Conservation (phyloP, 2,888 invertebrate genomes). For the Euphydryas editha region DNA sequence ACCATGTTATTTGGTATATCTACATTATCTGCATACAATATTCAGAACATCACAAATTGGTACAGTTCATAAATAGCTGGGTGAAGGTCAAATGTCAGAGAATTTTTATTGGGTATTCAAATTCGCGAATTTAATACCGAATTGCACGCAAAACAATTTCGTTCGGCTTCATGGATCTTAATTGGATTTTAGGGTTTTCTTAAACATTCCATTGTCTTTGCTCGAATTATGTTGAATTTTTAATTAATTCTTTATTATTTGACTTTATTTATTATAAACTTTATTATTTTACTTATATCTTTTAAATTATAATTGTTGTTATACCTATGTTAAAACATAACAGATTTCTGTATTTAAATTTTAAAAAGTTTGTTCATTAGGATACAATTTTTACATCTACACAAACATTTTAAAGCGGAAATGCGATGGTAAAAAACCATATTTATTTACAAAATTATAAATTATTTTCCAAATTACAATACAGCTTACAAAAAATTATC, state of each 20-base stretch:
- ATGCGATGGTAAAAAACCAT: no score
- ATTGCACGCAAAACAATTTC: conserved; percentile 27
- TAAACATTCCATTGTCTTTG: conserved; percentile 1
- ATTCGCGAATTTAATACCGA: conserved; percentile 27
- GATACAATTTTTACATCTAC: no score
- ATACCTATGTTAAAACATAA: no score
- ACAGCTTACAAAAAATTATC: neutral
- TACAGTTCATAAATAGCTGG: conserved; percentile 29
- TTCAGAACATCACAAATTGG: conserved; percentile 26
- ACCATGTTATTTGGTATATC: conserved; percentile 5
- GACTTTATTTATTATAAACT: neutral
- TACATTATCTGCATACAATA: conserved; percentile 22
- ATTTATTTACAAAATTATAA: no score
- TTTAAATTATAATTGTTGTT: no score
- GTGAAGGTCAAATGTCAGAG: conserved; percentile 36
- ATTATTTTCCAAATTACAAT: neutral
- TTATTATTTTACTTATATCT: neutral
- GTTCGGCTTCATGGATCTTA: neutral
- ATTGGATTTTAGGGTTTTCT: neutral
- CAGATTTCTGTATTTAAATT: no score
- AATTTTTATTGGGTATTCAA: conserved; percentile 26
- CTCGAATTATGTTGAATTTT: neutral
- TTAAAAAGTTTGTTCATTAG: no score
- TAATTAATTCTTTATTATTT: neutral
- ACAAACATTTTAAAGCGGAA: no score